Percentiles rank a stretch among this genome's conserved stretches.
These are phyloP conservation scores for Dione vanillae DNA, from an alignment of 2,888 invertebrate species.

Conservation along the genomic window DNA sequence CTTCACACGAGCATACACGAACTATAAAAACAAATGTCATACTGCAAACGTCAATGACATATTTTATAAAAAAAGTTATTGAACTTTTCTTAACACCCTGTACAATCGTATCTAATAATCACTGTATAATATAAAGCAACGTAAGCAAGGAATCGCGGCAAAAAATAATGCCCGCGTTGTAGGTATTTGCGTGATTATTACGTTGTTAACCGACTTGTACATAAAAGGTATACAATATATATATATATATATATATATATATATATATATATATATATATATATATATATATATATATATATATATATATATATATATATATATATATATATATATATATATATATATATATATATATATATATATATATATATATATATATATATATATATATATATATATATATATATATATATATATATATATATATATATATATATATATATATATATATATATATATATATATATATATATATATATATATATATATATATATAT, in stretches of 20 bases:
- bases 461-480: too few relatives aligned
- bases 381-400: too few relatives aligned
- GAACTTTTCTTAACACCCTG: constrained; percentile 45
- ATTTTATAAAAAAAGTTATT: neutral
- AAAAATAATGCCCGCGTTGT: constrained; percentile 39
- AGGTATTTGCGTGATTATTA: constrained; percentile 37
- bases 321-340: neutral
- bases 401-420: too few relatives aligned
- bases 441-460: too few relatives aligned
- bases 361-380: neutral
- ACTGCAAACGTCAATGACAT: neutral
- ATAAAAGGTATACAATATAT: neutral
- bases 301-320: neutral
- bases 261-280: constrained; percentile 1
- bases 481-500: too few relatives aligned
- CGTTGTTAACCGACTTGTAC: constrained; percentile 15
- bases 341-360: neutral
- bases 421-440: too few relatives aligned
- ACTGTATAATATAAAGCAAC: constrained; percentile 52
- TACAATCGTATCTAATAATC: constrained; percentile 56
- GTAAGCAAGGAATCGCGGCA: constrained; percentile 37
- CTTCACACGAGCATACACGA: too few relatives aligned
- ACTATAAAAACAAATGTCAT: too few relatives aligned
- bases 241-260: neutral
- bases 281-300: constrained; percentile 1